Evolutionary conservation across 2,113 vertebrate species (phyloP).

Genomic region (Macaca nemestrina): DNA sequence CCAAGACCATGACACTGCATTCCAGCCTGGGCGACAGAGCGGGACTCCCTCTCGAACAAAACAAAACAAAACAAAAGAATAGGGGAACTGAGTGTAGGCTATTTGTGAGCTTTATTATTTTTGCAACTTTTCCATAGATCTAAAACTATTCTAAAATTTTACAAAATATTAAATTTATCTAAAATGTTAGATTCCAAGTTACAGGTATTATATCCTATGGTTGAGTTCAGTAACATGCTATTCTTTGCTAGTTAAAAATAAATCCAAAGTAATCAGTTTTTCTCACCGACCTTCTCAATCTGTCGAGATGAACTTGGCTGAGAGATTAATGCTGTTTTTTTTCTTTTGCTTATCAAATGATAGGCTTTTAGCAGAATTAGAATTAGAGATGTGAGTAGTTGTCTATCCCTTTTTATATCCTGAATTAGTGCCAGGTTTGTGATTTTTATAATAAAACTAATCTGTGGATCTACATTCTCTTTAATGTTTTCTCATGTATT

Average conservation of each 20-base stretch:
- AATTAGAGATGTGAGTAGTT: conserved; percentile 44
- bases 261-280: conserved; percentile 28
- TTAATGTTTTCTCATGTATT: conserved; percentile 34
- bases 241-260: conserved; percentile 26
- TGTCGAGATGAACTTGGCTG: conserved; percentile 37
- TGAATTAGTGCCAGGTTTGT: conserved; percentile 44
- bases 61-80: background rate
- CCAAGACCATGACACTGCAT: too few species aligned
- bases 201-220: background rate
- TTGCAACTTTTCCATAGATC: background rate
- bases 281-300: background rate
- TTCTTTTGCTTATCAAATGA: conserved; percentile 44
- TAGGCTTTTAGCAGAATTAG: conserved; percentile 53
- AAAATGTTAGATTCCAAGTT: background rate
- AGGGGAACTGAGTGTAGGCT: background rate
- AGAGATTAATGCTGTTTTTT: background rate
- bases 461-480: background rate
- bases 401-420: background rate
- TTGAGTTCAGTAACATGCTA: conserved; percentile 2
- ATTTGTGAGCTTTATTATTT: background rate
- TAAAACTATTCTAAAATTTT: background rate
- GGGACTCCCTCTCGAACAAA: too few species aligned
- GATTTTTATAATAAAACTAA: conserved; percentile 51
- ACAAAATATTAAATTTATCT: background rate
- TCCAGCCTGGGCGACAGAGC: too few species aligned